Percentiles rank a stretch among this genome's conserved stretches.
These are phyloP conservation scores for Acanthurus lineatus DNA, from an alignment of 2,797 vertebrate species.

Conservation along the genomic window DNA sequence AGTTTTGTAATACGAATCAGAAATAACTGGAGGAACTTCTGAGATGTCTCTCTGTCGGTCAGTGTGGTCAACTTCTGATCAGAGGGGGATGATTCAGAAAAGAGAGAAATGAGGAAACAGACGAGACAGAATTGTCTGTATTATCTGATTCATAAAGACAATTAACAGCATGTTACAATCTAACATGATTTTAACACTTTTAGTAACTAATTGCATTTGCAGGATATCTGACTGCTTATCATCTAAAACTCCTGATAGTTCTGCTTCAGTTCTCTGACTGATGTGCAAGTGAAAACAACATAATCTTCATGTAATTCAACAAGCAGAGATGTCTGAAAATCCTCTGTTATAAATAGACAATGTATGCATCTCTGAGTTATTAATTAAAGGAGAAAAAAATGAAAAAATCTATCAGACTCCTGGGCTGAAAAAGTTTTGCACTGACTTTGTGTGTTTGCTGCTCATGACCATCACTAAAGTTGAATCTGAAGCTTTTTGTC, in stretches of 20 bases:
- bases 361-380: slow-evolving; percentile 31
- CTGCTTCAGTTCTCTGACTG: slow-evolving; percentile 57
- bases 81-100: slow-evolving; percentile 13
- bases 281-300: slow-evolving; percentile 44
- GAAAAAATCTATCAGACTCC: slow-evolving; percentile 19
- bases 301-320: slow-evolving; percentile 64
- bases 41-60: slow-evolving; percentile 52
- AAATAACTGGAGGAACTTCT: slow-evolving; percentile 38
- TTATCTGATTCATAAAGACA: slow-evolving; percentile 70
- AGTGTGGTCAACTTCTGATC: slow-evolving; percentile 45
- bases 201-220: slow-evolving; percentile 66
- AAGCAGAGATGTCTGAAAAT: slow-evolving; percentile 40
- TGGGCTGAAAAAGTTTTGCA: background rate
- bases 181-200: slow-evolving; percentile 73
- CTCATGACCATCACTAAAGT: slow-evolving; percentile 8
- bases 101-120: slow-evolving; percentile 23
- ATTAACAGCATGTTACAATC: slow-evolving; percentile 66
- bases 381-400: slow-evolving; percentile 11
- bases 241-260: slow-evolving; percentile 67
- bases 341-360: slow-evolving; percentile 26
- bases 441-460: background rate
- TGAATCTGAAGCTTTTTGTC: slow-evolving; percentile 5
- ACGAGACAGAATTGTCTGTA: slow-evolving; percentile 41
- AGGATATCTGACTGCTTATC: slow-evolving; percentile 71
- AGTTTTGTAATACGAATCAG: slow-evolving; percentile 39